phyloP scores from a whole-genome alignment of 1,140 invertebrate species.

The Drosophila ercepeae region DNA sequence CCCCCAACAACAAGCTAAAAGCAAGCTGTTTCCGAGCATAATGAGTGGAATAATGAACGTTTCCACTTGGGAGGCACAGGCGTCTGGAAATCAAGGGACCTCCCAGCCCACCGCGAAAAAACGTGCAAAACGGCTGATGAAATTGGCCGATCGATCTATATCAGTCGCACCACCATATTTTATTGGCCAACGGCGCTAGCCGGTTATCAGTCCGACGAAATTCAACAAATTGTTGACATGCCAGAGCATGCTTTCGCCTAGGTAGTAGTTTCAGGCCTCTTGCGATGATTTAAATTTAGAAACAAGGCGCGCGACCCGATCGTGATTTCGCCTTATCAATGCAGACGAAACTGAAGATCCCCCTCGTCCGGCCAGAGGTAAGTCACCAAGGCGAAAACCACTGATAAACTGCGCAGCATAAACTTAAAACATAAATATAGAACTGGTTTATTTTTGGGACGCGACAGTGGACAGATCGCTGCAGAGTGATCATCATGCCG shows the following conservation, averaged over 20 bases:
- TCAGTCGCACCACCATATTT: slow-evolving; percentile 39
- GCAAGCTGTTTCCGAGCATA: slow-evolving; percentile 9
- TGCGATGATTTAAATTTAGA: slow-evolving; percentile 63
- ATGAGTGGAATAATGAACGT: slow-evolving; percentile 10
- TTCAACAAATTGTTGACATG: slow-evolving; percentile 20
- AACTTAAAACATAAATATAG: slow-evolving; percentile 74
- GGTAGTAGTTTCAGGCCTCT: slow-evolving; percentile 30
- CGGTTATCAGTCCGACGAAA: slow-evolving; percentile 38
- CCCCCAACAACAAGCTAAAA: not conserved
- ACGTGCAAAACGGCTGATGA: slow-evolving; percentile 48
- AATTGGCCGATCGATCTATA: slow-evolving; percentile 35
- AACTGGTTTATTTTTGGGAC: slow-evolving; percentile 70
- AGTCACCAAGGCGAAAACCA: slow-evolving; percentile 9
- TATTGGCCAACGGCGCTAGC: slow-evolving; percentile 27
- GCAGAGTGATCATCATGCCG: slow-evolving; percentile 49
- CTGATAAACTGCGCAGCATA: slow-evolving; percentile 77
- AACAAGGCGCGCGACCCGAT: slow-evolving; percentile 55
- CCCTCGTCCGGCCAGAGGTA: not conserved
- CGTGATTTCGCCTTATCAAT: slow-evolving; percentile 50
- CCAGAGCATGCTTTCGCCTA: slow-evolving; percentile 6
- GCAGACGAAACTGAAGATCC: slow-evolving; percentile 19
- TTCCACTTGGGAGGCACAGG: slow-evolving; percentile 21
- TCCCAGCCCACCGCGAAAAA: slow-evolving; percentile 8
- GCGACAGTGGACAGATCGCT: slow-evolving; percentile 14
- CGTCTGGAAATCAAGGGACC: slow-evolving; percentile 5